Percentiles rank a stretch among this genome's conserved stretches.
These are phyloP conservation scores for Chloroceryle inda DNA, from an alignment of 2,797 vertebrate species.

Conservation along the genomic window DNA sequence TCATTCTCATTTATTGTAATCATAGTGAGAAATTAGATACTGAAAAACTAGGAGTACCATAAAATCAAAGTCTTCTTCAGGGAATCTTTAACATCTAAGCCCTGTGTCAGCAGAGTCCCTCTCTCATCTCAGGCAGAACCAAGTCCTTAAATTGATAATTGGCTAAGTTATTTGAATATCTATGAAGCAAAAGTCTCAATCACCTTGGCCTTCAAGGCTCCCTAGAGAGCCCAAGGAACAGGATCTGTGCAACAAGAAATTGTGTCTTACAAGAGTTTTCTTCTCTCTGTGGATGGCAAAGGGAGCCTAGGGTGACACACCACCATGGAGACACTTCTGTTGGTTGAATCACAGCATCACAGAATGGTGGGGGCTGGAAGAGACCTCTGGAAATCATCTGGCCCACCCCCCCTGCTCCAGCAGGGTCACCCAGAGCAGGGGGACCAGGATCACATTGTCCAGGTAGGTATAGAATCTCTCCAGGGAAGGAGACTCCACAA, in stretches of 20 bases:
- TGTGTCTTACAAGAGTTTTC: not conserved
- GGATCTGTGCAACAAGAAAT: not conserved
- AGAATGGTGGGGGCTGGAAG: not conserved
- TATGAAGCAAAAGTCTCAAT: not conserved
- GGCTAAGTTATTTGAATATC: not conserved
- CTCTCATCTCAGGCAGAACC: not conserved
- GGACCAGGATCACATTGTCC: not conserved
- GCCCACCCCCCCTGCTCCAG: not conserved
- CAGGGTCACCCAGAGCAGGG: not conserved
- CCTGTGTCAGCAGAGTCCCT: not conserved
- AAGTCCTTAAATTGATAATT: not conserved
- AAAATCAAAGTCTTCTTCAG: not conserved
- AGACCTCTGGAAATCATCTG: not conserved
- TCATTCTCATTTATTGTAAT: not conserved
- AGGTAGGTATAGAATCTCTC: not conserved
- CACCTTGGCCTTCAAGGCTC: not conserved
- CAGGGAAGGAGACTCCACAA: not conserved
- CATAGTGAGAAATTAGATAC: not conserved
- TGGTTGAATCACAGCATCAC: not conserved
- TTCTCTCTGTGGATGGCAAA: not conserved
- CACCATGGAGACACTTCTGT: not conserved
- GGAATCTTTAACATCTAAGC: not conserved
- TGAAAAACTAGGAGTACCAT: not conserved
- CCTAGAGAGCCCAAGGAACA: not conserved
- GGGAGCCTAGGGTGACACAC: not conserved